Percentiles rank a stretch among this genome's conserved stretches.
Conservation (phyloP, 2,797 vertebrate species). For the Gymnothorax javanicus region DNA sequence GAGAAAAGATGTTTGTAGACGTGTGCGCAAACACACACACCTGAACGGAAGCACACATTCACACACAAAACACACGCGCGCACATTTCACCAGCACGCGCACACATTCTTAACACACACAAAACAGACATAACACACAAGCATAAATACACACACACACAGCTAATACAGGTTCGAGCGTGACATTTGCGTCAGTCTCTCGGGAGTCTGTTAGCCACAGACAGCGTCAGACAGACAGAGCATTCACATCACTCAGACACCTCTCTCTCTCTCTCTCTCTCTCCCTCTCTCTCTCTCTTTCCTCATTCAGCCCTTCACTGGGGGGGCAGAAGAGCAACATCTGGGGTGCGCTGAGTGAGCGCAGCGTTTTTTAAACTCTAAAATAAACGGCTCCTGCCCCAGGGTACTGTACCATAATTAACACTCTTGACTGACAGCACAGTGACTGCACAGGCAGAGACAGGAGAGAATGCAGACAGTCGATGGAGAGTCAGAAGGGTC, state of each 20-base stretch:
- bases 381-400: conserved; percentile 11
- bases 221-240: neutral
- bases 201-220: neutral
- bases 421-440: neutral
- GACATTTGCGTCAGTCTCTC: neutral
- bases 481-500: neutral
- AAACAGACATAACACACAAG: neutral
- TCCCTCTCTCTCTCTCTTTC: neutral
- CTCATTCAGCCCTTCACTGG: neutral
- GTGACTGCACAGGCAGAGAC: neutral
- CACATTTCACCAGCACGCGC: neutral
- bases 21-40: neutral
- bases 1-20: neutral
- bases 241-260: neutral
- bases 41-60: neutral
- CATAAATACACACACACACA: neutral
- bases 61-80: neutral
- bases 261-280: neutral
- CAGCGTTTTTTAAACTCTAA: conserved; percentile 19
- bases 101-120: neutral
- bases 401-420: neutral
- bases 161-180: neutral
- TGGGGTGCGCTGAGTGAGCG: neutral
- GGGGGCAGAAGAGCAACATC: conserved; percentile 1
- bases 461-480: neutral